Evolutionary conservation across 1,140 invertebrate species (phyloP).

Genomic region (Rhysida immarginata): DNA sequence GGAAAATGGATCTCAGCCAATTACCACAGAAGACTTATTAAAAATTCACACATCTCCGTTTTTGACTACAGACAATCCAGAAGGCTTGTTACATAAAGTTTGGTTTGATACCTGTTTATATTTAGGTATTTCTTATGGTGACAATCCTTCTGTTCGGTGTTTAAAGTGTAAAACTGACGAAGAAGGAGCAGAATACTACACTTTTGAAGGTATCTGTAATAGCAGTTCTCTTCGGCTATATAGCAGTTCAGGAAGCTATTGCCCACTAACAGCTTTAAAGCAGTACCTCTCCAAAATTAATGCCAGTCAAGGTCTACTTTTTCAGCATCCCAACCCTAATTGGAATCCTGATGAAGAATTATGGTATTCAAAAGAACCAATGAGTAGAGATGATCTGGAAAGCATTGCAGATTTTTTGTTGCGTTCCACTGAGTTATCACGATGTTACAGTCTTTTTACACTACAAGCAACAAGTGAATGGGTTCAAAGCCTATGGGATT

Average conservation of each 20-base stretch:
- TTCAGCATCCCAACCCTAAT: neutral
- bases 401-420: conserved; percentile 2
- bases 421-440: neutral
- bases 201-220: neutral
- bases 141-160: neutral
- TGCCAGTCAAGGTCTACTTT: neutral
- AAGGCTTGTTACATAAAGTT: conserved; percentile 3
- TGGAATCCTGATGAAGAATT: neutral
- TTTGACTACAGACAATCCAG: neutral
- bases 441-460: neutral
- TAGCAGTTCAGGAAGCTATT: neutral
- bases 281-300: neutral
- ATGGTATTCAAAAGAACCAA: conserved; percentile 1
- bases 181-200: neutral
- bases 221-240: neutral
- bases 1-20: neutral
- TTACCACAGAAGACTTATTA: neutral
- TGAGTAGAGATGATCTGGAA: conserved; percentile 2
- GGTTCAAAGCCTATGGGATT: neutral
- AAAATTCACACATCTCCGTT: conserved; percentile 1
- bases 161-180: neutral
- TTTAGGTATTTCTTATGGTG: neutral
- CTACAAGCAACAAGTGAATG: conserved; percentile 4
- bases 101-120: neutral
- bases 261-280: neutral